Conservation (phyloP, 1,140 invertebrate genomes). For the Lasioglossum baleicum region DNA sequence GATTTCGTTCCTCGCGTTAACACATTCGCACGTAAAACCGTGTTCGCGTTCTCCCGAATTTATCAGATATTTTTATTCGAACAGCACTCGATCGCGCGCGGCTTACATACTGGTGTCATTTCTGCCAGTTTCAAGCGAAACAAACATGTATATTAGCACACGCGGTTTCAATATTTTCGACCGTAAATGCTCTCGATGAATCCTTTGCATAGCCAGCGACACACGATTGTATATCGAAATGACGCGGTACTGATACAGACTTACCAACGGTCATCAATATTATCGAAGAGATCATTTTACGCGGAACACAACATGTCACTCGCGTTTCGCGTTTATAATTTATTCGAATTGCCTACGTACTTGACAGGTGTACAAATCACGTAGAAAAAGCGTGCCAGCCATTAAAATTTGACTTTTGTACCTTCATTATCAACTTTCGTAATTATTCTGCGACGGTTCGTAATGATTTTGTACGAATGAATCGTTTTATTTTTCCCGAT, state of each 20-base stretch:
- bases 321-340: not conserved
- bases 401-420: not conserved
- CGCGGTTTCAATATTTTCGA: not conserved
- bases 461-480: not conserved
- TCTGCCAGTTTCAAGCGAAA: no score
- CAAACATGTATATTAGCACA: not conserved
- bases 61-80: not conserved
- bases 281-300: not conserved
- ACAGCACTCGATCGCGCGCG: not conserved
- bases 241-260: not conserved
- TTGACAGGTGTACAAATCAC: slow-evolving; percentile 29
- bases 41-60: slow-evolving; percentile 8
- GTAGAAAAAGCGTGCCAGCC: not conserved
- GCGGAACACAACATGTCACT: not conserved
- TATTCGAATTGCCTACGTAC: not conserved
- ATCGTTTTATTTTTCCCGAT: not conserved
- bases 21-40: not conserved
- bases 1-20: slow-evolving; percentile 13
- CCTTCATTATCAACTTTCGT: not conserved
- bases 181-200: not conserved
- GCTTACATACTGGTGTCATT: not conserved
- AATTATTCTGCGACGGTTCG: not conserved
- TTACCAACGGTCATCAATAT: not conserved
- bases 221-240: not conserved
- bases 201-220: not conserved